These are phyloP conservation scores for Xanthia icteritia DNA, from an alignment of 2,888 invertebrate genomes.

Conservation along the genomic window DNA sequence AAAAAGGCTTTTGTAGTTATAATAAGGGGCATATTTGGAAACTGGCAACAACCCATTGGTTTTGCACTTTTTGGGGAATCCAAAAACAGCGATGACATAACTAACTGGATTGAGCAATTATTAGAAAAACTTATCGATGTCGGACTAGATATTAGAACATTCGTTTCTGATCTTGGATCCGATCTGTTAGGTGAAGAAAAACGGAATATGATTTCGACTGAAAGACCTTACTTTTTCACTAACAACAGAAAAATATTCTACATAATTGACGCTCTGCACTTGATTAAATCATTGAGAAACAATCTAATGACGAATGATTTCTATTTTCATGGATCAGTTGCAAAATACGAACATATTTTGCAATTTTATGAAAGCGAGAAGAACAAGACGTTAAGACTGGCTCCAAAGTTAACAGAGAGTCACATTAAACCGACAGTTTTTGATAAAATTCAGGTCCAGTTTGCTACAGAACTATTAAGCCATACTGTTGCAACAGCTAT, in stretches of 20 bases:
- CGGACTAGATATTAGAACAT: slow-evolving; percentile 63
- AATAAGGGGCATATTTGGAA: slow-evolving; percentile 63
- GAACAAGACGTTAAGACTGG: slow-evolving; percentile 58
- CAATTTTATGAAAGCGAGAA: slow-evolving; percentile 67
- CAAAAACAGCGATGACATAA: slow-evolving; percentile 48
- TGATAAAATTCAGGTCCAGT: slow-evolving; percentile 66
- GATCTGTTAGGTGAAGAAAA: slow-evolving; percentile 58
- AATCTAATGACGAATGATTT: slow-evolving; percentile 68
- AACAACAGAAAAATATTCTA: slow-evolving; percentile 68
- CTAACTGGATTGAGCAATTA: slow-evolving; percentile 66
- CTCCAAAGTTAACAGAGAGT: slow-evolving; percentile 68
- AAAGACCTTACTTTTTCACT: slow-evolving; percentile 66
- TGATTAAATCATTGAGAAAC: slow-evolving; percentile 68
- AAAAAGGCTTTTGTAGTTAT: slow-evolving; percentile 66
- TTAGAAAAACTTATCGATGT: slow-evolving; percentile 64
- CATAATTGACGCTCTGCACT: slow-evolving; percentile 68
- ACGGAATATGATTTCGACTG: slow-evolving; percentile 54
- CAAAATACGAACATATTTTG: slow-evolving; percentile 68
- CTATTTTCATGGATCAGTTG: slow-evolving; percentile 63
- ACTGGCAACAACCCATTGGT: slow-evolving; percentile 66
- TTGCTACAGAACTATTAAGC: slow-evolving; percentile 70
- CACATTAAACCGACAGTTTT: slow-evolving; percentile 67
- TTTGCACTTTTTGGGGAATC: slow-evolving; percentile 64
- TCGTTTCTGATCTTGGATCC: slow-evolving; percentile 63
- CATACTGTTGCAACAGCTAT: slow-evolving; percentile 68